Percentiles rank a stretch among this genome's conserved stretches.
These are phyloP conservation scores for Lineus longissimus DNA, from an alignment of 1,140 invertebrate genomes.

Conservation along the genomic window DNA sequence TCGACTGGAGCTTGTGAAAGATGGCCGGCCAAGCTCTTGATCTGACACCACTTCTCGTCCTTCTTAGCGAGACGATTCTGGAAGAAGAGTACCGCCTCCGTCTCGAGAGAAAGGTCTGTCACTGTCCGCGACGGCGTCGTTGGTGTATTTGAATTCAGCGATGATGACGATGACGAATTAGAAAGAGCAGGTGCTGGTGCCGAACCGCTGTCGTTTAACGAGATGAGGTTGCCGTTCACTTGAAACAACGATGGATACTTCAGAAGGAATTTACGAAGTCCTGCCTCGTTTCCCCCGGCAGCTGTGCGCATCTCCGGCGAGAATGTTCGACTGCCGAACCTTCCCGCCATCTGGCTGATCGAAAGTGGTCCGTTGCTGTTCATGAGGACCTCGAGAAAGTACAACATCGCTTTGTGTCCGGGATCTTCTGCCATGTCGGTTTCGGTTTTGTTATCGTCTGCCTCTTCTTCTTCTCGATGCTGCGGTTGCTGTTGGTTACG, in stretches of 20 bases:
- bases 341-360: conserved; percentile 52
- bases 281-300: conserved; percentile 53
- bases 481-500: too few species aligned
- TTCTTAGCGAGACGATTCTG: conserved; percentile 46
- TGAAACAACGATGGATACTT: conserved; percentile 56
- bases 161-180: not conserved
- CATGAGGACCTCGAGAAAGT: conserved; percentile 56
- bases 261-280: conserved; percentile 52
- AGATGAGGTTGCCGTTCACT: conserved; percentile 49
- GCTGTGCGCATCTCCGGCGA: conserved; percentile 53
- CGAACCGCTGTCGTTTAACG: conserved; percentile 4
- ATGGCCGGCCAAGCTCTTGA: conserved; percentile 53
- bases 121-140: conserved; percentile 17
- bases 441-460: not conserved
- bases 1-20: conserved; percentile 51
- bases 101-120: conserved; percentile 50
- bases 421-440: conserved; percentile 50
- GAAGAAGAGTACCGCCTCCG: conserved; percentile 55
- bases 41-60: conserved; percentile 52
- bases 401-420: conserved; percentile 55
- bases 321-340: conserved; percentile 53
- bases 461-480: not conserved
- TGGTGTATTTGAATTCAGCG: conserved; percentile 1
- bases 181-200: not conserved
- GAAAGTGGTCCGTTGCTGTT: conserved; percentile 49